Percentiles rank a stretch among this genome's conserved stretches.
Evolutionary conservation across 2,888 invertebrate species (phyloP).

Genomic region (Esperia sulphurella): DNA sequence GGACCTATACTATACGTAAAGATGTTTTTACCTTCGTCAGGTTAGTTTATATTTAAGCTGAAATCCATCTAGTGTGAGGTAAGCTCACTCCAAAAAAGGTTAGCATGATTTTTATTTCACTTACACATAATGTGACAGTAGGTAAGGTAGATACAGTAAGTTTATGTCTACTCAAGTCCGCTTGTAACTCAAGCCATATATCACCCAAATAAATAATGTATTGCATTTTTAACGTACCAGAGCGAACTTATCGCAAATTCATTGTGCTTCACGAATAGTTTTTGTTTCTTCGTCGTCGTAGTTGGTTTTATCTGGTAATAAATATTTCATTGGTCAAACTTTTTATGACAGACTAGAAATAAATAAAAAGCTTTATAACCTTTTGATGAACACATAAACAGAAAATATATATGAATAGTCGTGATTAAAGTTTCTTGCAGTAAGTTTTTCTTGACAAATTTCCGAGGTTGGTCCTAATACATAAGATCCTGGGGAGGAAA

Average conservation of each 20-base stretch:
- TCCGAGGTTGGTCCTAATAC: too few relatives aligned
- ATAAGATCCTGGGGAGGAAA: too few relatives aligned
- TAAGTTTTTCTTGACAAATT: too few relatives aligned
- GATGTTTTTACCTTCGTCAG: too few relatives aligned
- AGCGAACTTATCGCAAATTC: constrained; percentile 11
- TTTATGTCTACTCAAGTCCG: constrained; percentile 6
- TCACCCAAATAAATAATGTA: constrained; percentile 29
- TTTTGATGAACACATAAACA: neutral
- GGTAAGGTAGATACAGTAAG: neutral
- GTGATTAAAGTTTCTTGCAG: too few relatives aligned
- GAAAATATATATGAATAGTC: too few relatives aligned
- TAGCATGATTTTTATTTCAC: too few relatives aligned
- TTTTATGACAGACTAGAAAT: neutral
- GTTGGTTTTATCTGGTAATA: neutral
- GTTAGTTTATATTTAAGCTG: too few relatives aligned
- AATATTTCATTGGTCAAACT: neutral
- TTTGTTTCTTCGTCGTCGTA: neutral
- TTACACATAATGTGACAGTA: too few relatives aligned
- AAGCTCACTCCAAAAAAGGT: too few relatives aligned
- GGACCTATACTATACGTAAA: too few relatives aligned
- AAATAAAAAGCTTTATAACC: neutral
- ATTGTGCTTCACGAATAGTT: constrained; percentile 11
- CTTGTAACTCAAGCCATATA: constrained; percentile 12
- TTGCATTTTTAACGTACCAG: constrained; percentile 23
- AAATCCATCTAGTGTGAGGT: too few relatives aligned